These are phyloP conservation scores for Parapristionchus giblindavisi DNA, from an alignment of 2,888 invertebrate genomes.

Conservation along the genomic window DNA sequence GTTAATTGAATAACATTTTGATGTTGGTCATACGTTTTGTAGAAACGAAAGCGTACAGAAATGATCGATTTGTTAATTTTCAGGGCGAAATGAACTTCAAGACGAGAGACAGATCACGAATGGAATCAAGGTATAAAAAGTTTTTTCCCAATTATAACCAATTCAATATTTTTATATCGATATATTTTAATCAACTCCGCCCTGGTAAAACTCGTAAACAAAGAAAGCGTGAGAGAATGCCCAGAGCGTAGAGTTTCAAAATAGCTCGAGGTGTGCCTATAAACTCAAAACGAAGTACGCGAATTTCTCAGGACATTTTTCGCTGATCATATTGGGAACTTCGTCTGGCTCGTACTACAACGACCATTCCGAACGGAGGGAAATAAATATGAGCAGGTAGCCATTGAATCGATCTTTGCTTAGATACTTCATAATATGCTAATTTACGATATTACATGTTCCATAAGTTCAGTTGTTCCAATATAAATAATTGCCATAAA, in stretches of 20 bases:
- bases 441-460: no score
- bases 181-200: no score
- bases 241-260: no score
- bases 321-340: constrained; percentile 60
- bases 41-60: neutral
- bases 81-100: constrained; percentile 34
- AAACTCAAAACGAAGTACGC: neutral
- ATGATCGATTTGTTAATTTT: no score
- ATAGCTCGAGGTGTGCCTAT: no score
- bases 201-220: no score
- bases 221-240: no score
- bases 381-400: constrained; percentile 53
- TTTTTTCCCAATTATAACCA: constrained; percentile 9
- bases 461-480: no score
- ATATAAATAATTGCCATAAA: no score
- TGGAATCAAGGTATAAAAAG: constrained; percentile 14
- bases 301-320: constrained; percentile 48
- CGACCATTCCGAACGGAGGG: constrained; percentile 45
- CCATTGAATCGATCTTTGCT: no score
- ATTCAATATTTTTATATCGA: no score
- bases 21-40: neutral
- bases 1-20: neutral
- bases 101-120: constrained; percentile 21
- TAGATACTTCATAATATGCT: no score
- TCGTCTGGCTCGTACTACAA: constrained; percentile 59